A percentile compares a stretch with the other conserved stretches of the same genome.
phyloP scores from a whole-genome alignment of 53 echinoderm and acorn worm genomes.

The Henricia sp. region DNA sequence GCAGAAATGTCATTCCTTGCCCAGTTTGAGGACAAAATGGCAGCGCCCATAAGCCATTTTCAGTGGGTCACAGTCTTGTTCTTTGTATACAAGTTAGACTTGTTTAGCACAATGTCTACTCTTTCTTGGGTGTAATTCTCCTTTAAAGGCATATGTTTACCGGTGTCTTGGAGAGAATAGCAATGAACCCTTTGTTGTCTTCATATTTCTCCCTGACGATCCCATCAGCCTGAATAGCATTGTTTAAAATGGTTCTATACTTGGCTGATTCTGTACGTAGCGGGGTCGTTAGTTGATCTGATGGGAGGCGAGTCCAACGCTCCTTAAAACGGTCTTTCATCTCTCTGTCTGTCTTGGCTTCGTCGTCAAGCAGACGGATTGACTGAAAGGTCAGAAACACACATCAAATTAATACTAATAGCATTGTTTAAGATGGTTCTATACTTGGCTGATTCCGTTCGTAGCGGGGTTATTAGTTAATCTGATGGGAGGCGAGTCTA shows the following conservation, averaged over 20 bases:
- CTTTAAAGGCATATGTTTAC: too few species aligned
- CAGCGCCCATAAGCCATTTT: too few species aligned
- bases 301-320: constrained; percentile 80
- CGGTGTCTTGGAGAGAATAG: constrained; percentile 76
- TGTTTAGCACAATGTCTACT: too few species aligned
- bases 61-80: too few species aligned
- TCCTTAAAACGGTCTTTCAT: constrained; percentile 88
- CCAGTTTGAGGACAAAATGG: too few species aligned
- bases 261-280: constrained; percentile 81
- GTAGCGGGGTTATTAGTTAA: constrained; percentile 77
- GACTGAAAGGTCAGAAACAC: constrained; percentile 56
- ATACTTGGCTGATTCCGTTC: constrained; percentile 84
- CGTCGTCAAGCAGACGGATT: constrained; percentile 75
- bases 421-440: constrained; percentile 92
- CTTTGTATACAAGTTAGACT: too few species aligned
- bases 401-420: too few species aligned
- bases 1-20: too few species aligned
- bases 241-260: constrained; percentile 89
- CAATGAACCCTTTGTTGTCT: constrained; percentile 70
- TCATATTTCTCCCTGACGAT: constrained; percentile 87
- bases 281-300: constrained; percentile 78
- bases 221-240: constrained; percentile 93
- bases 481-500: constrained; percentile 82
- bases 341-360: constrained; percentile 70
- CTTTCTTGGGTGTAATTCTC: too few species aligned